Evolutionary conservation across 53 echinoderm and acorn worm genomes (phyloP).

Genomic region (Patiria pectinifera): DNA sequence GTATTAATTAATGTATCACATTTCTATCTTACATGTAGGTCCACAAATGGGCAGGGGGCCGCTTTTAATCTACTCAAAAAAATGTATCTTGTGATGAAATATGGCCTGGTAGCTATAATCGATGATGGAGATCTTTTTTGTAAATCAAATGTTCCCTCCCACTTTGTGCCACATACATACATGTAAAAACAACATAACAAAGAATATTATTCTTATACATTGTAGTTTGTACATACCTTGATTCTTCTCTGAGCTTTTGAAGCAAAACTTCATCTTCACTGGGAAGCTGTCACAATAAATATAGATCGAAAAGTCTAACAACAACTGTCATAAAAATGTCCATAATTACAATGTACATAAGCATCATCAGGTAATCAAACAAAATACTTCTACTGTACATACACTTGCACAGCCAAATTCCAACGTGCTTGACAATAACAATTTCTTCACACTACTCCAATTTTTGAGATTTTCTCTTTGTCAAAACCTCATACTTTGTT

Average conservation of each 20-base stretch:
- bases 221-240: conserved; percentile 64
- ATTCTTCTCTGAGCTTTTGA: conserved; percentile 96
- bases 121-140: too few species aligned
- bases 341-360: neutral
- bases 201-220: neutral
- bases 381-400: too few species aligned
- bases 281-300: conserved; percentile 78
- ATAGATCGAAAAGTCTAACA: neutral
- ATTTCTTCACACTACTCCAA: too few species aligned
- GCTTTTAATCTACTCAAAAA: too few species aligned
- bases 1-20: too few species aligned
- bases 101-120: neutral
- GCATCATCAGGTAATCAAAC: too few species aligned
- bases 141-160: neutral
- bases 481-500: too few species aligned
- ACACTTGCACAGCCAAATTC: too few species aligned
- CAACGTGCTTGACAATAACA: too few species aligned
- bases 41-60: neutral
- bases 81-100: neutral
- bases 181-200: too few species aligned
- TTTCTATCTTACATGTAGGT: too few species aligned
- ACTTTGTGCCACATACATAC: neutral
- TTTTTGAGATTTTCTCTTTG: too few species aligned
- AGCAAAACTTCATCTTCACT: conserved; percentile 97
- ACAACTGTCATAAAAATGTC: neutral